Evolutionary conservation across 1,140 invertebrate genomes (phyloP).

Genomic region (Euura lappo): DNA sequence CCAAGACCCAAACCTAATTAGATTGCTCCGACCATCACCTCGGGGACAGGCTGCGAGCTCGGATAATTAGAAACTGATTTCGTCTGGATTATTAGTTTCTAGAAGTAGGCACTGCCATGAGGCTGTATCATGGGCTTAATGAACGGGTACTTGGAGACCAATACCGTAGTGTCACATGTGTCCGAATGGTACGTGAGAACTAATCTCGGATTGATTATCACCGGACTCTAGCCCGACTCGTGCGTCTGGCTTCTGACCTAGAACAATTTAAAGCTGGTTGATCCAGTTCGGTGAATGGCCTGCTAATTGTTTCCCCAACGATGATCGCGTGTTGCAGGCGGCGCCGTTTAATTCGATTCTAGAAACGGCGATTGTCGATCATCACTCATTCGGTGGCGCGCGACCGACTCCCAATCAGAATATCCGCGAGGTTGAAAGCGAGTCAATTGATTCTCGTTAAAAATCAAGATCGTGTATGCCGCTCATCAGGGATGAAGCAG

Average conservation of each 20-base stretch:
- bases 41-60: too few species aligned
- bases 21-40: too few species aligned
- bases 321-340: not conserved
- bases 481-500: slow-evolving; percentile 20
- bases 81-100: too few species aligned
- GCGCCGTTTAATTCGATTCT: not conserved
- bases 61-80: too few species aligned
- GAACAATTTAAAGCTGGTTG: not conserved
- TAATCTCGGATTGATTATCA: too few species aligned
- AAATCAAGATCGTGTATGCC: slow-evolving; percentile 3
- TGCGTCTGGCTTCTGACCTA: not conserved
- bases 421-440: not conserved
- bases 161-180: too few species aligned
- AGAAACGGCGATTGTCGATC: not conserved
- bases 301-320: not conserved
- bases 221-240: too few species aligned
- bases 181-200: too few species aligned
- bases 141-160: too few species aligned
- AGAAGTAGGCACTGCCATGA: too few species aligned
- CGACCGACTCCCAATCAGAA: not conserved
- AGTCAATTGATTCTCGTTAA: slow-evolving; percentile 29
- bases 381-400: not conserved
- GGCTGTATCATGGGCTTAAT: too few species aligned
- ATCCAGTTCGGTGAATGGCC: not conserved
- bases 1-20: too few species aligned